These are phyloP conservation scores for Epinephelus coioides DNA, from an alignment of 2,797 vertebrate genomes.

Conservation along the genomic window DNA sequence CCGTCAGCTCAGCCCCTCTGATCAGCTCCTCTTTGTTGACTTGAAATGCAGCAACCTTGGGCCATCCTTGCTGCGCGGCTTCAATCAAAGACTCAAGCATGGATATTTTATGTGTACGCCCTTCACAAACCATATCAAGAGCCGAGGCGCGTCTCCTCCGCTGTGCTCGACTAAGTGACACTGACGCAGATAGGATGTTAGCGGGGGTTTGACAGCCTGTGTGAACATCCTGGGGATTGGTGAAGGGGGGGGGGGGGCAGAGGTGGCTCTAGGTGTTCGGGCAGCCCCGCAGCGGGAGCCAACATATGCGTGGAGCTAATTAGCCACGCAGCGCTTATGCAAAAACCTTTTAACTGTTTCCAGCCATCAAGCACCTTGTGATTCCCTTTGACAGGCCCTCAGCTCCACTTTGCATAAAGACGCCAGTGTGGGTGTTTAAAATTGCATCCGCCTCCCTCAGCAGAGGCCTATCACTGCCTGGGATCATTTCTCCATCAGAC, in stretches of 20 bases:
- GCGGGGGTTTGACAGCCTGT: slow-evolving; percentile 38
- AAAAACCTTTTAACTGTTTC: slow-evolving; percentile 68
- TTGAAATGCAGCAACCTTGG: slow-evolving; percentile 47
- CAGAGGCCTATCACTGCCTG: slow-evolving; percentile 38
- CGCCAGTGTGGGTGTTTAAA: slow-evolving; percentile 57
- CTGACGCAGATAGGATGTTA: slow-evolving; percentile 38
- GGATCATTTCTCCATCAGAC: slow-evolving; percentile 42
- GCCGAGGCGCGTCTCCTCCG: neutral
- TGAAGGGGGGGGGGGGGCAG: slow-evolving; percentile 6
- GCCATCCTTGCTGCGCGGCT: slow-evolving; percentile 36
- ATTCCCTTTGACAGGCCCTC: slow-evolving; percentile 58
- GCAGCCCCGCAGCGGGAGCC: slow-evolving; percentile 37
- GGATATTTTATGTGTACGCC: slow-evolving; percentile 21
- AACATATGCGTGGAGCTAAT: slow-evolving; percentile 58
- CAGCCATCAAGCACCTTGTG: slow-evolving; percentile 50
- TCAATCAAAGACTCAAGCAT: slow-evolving; percentile 19
- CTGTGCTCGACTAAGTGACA: slow-evolving; percentile 25
- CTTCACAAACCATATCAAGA: slow-evolving; percentile 32
- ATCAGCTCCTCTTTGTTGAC: slow-evolving; percentile 42
- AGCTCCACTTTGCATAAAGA: slow-evolving; percentile 61
- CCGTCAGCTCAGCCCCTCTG: slow-evolving; percentile 34
- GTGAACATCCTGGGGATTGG: slow-evolving; percentile 40
- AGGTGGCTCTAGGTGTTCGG: slow-evolving; percentile 31
- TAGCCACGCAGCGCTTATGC: slow-evolving; percentile 42
- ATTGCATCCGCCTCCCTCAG: slow-evolving; percentile 55